A percentile compares a stretch with the other conserved stretches of the same genome.
Conservation (phyloP, 2,113 vertebrate genomes). For the Semnopithecus entellus region DNA sequence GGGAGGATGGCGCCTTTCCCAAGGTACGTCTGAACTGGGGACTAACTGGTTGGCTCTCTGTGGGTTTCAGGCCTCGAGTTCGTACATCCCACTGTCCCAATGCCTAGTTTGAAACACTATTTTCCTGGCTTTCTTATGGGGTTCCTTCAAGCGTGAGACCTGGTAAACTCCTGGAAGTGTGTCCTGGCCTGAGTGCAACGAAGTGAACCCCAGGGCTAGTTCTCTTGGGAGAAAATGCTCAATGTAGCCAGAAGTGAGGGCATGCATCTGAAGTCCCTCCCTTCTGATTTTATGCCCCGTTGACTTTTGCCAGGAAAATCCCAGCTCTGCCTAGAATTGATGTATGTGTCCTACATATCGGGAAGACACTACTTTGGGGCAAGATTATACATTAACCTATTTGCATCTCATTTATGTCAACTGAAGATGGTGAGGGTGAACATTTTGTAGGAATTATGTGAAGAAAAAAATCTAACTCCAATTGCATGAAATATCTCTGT, state of each 20-base stretch:
- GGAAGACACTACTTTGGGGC: background rate
- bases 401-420: slow-evolving; percentile 56
- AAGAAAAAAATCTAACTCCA: background rate
- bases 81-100: rapidly evolving
- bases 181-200: background rate
- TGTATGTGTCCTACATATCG: background rate
- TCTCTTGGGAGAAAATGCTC: background rate
- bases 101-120: background rate
- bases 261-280: background rate
- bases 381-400: slow-evolving; percentile 53
- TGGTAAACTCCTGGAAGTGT: background rate
- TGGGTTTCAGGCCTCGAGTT: background rate
- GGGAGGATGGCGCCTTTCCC: rapidly evolving
- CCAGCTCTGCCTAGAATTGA: background rate
- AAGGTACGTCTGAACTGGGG: rapidly evolving
- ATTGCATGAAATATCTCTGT: background rate
- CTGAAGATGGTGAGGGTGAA: background rate
- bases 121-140: background rate
- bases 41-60: background rate
- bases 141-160: background rate
- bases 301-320: background rate
- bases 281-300: background rate
- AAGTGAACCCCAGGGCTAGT: background rate
- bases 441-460: background rate
- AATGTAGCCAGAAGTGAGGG: background rate